Conservation (phyloP, 2,888 invertebrate species). For the Hydrotaea cyrtoneurina region DNA sequence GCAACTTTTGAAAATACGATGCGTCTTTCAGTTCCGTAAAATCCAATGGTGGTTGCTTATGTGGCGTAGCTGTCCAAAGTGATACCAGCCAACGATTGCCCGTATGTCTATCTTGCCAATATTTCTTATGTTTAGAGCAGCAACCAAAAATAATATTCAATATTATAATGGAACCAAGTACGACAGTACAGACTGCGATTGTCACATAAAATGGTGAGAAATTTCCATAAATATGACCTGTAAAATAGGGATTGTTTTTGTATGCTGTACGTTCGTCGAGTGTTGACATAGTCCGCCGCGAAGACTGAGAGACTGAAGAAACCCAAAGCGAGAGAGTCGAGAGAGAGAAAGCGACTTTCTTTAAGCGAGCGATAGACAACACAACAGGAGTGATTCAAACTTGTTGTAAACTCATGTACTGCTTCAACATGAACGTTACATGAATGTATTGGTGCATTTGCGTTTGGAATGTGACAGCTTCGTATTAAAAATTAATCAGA, state of each 20-base stretch:
- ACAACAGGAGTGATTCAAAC: constrained; percentile 16
- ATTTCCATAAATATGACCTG: constrained; percentile 85
- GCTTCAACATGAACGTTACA: not conserved
- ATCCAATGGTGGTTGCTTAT: constrained; percentile 91
- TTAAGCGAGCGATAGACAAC: not conserved
- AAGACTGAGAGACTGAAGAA: not conserved
- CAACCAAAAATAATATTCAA: constrained; percentile 90
- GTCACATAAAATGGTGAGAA: constrained; percentile 93
- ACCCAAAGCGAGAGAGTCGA: not conserved
- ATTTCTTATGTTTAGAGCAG: constrained; percentile 89
- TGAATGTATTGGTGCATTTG: constrained; percentile 14
- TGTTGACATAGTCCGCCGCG: constrained; percentile 83
- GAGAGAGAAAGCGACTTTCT: not conserved
- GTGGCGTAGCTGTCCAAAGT: constrained; percentile 91
- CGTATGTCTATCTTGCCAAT: constrained; percentile 92
- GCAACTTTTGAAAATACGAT: constrained; percentile 78
- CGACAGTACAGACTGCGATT: constrained; percentile 88
- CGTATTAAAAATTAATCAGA: constrained; percentile 3
- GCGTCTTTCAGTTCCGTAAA: constrained; percentile 87
- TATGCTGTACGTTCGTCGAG: constrained; percentile 84
- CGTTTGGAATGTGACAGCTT: constrained; percentile 4
- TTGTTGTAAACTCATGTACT: not conserved
- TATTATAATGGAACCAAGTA: constrained; percentile 86
- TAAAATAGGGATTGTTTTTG: constrained; percentile 84
- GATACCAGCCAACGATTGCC: constrained; percentile 93